Percentiles rank a stretch among this genome's conserved stretches.
Evolutionary conservation across 2,113 vertebrate species (phyloP).

Genomic region (Lucifuga dentata): DNA sequence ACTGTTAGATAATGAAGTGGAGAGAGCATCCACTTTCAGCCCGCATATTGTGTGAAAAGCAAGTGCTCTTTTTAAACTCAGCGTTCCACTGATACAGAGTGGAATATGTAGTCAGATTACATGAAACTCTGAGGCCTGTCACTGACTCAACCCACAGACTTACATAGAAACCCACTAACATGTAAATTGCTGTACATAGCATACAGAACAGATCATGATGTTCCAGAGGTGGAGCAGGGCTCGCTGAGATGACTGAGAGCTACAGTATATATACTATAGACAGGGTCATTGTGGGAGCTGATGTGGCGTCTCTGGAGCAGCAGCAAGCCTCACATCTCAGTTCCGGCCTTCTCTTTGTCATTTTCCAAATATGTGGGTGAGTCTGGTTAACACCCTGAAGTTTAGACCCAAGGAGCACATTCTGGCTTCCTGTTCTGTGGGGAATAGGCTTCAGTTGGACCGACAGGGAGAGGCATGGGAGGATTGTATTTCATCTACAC

Average conservation of each 20-base stretch:
- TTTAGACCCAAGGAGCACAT: slow-evolving; percentile 67
- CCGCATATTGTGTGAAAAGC: slow-evolving; percentile 8
- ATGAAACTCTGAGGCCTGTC: slow-evolving; percentile 63
- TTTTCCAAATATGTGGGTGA: slow-evolving; percentile 84
- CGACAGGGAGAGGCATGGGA: slow-evolving; percentile 14
- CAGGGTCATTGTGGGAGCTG: slow-evolving; percentile 58
- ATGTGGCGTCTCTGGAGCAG: slow-evolving; percentile 59
- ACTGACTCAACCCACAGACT: slow-evolving; percentile 44
- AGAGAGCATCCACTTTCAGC: neutral
- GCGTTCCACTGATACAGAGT: slow-evolving; percentile 60
- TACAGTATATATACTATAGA: slow-evolving; percentile 27
- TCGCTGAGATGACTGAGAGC: slow-evolving; percentile 45
- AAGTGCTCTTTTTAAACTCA: slow-evolving; percentile 35
- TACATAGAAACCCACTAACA: slow-evolving; percentile 33
- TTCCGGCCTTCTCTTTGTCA: slow-evolving; percentile 79
- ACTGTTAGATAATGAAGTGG: neutral
- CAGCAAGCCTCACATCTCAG: slow-evolving; percentile 63
- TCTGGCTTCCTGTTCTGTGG: slow-evolving; percentile 68
- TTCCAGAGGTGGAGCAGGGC: slow-evolving; percentile 50
- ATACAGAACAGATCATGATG: slow-evolving; percentile 26
- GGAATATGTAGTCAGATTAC: slow-evolving; percentile 70
- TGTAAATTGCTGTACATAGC: slow-evolving; percentile 17
- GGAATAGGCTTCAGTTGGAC: slow-evolving; percentile 41
- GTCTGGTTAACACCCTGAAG: slow-evolving; percentile 84
- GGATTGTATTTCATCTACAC: slow-evolving; percentile 33